These are phyloP conservation scores for Branchipolynoe longqiensis DNA, from an alignment of 2,888 invertebrate species.

Conservation along the genomic window DNA sequence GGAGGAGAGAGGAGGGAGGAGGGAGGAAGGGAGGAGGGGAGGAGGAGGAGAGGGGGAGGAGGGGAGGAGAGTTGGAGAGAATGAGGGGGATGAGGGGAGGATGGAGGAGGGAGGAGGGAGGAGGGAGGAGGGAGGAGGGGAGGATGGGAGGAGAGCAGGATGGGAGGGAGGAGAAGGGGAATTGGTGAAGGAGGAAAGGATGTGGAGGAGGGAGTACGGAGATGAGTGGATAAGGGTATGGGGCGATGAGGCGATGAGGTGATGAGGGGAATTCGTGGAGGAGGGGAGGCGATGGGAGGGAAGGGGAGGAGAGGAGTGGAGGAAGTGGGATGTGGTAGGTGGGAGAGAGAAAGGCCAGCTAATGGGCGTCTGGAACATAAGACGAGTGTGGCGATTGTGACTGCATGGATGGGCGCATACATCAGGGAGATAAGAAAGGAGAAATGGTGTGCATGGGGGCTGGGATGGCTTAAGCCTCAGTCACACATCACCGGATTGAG, in stretches of 20 bases:
- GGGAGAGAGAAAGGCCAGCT: slow-evolving; percentile 18
- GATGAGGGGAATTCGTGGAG: neutral
- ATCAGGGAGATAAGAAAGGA: too few species aligned
- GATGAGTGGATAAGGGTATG: neutral
- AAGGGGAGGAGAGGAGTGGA: neutral
- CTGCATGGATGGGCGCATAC: too few species aligned
- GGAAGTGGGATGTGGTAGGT: neutral
- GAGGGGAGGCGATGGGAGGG: neutral
- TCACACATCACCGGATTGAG: too few species aligned
- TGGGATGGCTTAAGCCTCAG: too few species aligned
- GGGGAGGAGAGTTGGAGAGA: too few species aligned
- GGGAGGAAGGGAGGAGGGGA: neutral
- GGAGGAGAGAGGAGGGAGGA: neutral
- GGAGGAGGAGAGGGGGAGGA: neutral
- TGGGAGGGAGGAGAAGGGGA: neutral
- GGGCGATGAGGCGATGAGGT: neutral
- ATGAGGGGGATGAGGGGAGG: neutral
- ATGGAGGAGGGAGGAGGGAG: neutral
- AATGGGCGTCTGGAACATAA: too few species aligned
- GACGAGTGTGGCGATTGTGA: too few species aligned
- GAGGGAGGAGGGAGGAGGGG: neutral
- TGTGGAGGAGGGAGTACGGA: neutral
- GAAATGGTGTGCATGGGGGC: slow-evolving; percentile 9
- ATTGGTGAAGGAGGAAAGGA: neutral
- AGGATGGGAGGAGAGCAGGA: neutral